Conservation (phyloP, 2,888 invertebrate genomes). For the Leucophenga montana region DNA sequence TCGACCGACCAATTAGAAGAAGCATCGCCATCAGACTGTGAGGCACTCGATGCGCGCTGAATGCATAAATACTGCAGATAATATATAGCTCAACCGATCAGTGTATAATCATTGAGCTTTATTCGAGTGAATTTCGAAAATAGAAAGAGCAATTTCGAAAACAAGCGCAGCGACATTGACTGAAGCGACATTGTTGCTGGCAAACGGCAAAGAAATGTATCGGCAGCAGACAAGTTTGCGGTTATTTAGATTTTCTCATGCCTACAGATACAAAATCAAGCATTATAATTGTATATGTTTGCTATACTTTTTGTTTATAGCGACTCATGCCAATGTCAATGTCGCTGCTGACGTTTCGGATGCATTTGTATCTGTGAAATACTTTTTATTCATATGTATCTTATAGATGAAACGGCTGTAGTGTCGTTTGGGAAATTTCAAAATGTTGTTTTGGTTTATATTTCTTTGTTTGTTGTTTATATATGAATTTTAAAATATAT, state of each 20-base stretch:
- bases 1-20: constrained; percentile 58
- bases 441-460: neutral
- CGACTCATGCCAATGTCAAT: neutral
- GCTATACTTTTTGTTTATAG: too few relatives aligned
- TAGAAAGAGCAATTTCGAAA: neutral
- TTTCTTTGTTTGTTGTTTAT: neutral
- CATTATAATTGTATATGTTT: too few relatives aligned
- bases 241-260: neutral
- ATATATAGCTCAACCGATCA: neutral
- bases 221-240: neutral
- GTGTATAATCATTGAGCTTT: constrained; percentile 4
- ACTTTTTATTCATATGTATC: neutral
- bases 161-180: too few relatives aligned
- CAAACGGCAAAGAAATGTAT: constrained; percentile 6
- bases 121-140: neutral
- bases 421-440: neutral
- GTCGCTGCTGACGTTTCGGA: too few relatives aligned
- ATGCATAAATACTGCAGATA: constrained; percentile 6
- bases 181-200: too few relatives aligned
- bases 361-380: constrained; percentile 10
- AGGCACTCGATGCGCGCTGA: constrained; percentile 1
- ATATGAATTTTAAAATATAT: neutral
- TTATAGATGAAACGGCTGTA: too few relatives aligned
- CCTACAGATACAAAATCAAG: neutral
- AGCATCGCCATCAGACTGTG: constrained; percentile 60